Conservation (phyloP, 2,888 invertebrate genomes). For the Dexiosoma caninum region DNA sequence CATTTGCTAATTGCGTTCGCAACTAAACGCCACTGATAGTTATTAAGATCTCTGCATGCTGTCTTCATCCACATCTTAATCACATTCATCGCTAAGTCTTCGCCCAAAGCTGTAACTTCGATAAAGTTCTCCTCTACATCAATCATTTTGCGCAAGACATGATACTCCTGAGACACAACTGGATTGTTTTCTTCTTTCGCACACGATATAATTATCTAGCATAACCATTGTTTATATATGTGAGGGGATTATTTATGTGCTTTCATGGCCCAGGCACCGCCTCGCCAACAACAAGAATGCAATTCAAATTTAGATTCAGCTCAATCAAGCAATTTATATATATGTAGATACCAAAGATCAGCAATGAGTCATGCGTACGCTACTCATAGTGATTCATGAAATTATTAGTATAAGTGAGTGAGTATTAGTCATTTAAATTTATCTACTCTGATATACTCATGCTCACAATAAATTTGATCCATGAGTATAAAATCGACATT, state of each 20-base stretch:
- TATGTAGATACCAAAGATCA: no score
- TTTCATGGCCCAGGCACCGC: background rate
- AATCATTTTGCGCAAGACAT: slow-evolving; percentile 90
- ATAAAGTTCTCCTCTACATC: slow-evolving; percentile 93
- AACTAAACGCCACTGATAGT: slow-evolving; percentile 96
- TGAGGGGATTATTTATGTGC: background rate
- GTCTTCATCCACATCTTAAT: slow-evolving; percentile 94
- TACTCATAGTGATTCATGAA: no score
- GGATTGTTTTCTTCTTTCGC: slow-evolving; percentile 92
- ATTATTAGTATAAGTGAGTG: no score
- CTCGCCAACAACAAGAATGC: no score
- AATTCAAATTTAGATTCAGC: no score
- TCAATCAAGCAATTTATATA: no score
- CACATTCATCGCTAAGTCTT: slow-evolving; percentile 95
- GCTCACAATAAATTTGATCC: no score
- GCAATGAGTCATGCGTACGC: no score
- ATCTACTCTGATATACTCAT: no score
- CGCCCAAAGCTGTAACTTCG: slow-evolving; percentile 92
- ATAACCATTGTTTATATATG: no score
- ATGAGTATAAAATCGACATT: no score
- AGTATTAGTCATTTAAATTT: no score
- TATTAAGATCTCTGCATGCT: slow-evolving; percentile 91
- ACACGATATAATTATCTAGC: slow-evolving; percentile 92
- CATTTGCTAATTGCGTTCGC: slow-evolving; percentile 95
- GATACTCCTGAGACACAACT: slow-evolving; percentile 91